Conservation (phyloP, 2,797 vertebrate species). For the Oophaga sylvatica region DNA sequence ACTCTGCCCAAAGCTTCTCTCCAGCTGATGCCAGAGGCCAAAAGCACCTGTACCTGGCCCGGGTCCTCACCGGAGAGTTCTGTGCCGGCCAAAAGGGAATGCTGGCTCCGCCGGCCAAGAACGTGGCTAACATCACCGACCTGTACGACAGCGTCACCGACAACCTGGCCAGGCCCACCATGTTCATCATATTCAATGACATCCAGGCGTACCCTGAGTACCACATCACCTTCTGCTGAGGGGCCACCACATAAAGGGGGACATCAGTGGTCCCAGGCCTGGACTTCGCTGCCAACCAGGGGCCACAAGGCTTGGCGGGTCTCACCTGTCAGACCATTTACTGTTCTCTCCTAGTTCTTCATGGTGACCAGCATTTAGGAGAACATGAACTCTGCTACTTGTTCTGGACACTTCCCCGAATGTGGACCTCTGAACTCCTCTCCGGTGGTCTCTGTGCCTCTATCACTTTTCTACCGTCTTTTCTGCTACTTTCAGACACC, state of each 20-base stretch:
- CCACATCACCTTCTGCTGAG: slow-evolving; percentile 76
- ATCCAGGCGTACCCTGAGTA: slow-evolving; percentile 87
- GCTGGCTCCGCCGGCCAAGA: slow-evolving; percentile 76
- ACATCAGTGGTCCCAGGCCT: slow-evolving; percentile 29
- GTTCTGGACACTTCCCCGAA: too few species aligned
- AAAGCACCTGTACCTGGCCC: slow-evolving; percentile 83
- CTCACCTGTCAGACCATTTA: neutral
- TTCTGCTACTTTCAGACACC: neutral
- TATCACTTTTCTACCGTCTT: neutral
- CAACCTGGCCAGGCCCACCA: neutral
- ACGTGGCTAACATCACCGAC: neutral
- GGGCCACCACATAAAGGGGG: slow-evolving; percentile 63
- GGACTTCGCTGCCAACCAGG: neutral
- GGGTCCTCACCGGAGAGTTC: slow-evolving; percentile 83
- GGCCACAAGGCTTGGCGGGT: neutral
- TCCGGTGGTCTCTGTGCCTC: too few species aligned
- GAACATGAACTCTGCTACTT: too few species aligned
- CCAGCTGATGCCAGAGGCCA: slow-evolving; percentile 67
- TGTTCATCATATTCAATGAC: slow-evolving; percentile 88
- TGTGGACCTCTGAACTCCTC: too few species aligned
- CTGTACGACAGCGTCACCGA: slow-evolving; percentile 77
- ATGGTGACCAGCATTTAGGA: neutral
- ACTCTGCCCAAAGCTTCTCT: slow-evolving; percentile 81
- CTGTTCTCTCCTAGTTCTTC: neutral
- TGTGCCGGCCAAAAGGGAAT: slow-evolving; percentile 63